These are phyloP conservation scores for Sminthurinus signatus DNA, from an alignment of 1,140 invertebrate species.

Conservation along the genomic window DNA sequence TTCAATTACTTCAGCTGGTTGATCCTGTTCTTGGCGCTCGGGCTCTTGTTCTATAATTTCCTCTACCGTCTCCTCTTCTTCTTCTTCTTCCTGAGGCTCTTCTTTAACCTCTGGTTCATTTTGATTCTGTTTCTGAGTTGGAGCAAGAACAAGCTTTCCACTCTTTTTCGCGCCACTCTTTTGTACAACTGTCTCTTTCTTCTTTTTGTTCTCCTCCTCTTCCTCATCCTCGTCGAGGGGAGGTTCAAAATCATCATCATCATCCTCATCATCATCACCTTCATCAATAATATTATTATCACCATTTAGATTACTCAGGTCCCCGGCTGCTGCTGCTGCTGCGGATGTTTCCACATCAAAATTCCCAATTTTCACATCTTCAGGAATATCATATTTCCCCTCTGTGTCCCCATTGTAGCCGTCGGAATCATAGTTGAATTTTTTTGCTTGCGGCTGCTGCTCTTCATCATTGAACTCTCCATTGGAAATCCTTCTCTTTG, in stretches of 20 bases:
- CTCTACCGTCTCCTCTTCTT: constrained; percentile 10
- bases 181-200: not conserved
- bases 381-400: constrained; percentile 12
- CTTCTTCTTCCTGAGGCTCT: not conserved
- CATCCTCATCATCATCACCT: no score
- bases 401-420: constrained; percentile 20
- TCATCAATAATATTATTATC: not conserved
- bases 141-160: not conserved
- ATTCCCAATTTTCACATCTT: not conserved
- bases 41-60: constrained; percentile 18
- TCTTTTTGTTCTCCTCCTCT: not conserved
- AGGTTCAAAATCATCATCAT: constrained; percentile 17
- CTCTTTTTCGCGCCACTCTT: no score
- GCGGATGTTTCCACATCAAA: constrained; percentile 5
- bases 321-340: constrained; percentile 10
- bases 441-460: not conserved
- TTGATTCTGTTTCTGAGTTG: not conserved
- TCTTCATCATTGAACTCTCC: constrained; percentile 24
- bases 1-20: constrained; percentile 27
- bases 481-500: constrained; percentile 22
- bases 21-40: constrained; percentile 37
- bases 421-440: constrained; percentile 8
- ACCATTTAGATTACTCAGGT: not conserved
- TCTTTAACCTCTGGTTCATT: not conserved
- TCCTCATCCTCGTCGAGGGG: not conserved